Evolutionary conservation across 2,797 vertebrate genomes (phyloP).

Genomic region (Chanos chanos): DNA sequence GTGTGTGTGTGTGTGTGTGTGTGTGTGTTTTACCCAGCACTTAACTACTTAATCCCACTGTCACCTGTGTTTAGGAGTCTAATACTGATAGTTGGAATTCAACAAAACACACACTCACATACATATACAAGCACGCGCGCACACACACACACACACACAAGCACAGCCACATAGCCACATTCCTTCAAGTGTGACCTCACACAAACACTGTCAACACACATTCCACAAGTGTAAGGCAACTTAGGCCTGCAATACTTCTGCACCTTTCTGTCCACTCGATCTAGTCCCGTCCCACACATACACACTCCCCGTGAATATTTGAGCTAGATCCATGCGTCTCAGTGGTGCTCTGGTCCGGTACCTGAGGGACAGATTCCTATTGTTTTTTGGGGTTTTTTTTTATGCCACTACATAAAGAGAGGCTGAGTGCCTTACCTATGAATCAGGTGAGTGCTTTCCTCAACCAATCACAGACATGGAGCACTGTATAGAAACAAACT

Average conservation of each 20-base stretch:
- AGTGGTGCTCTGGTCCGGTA: too few relatives aligned
- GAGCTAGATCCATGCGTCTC: too few relatives aligned
- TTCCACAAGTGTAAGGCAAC: slow-evolving; percentile 62
- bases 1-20: neutral
- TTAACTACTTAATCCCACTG: slow-evolving; percentile 26
- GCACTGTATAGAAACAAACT: too few relatives aligned
- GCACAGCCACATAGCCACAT: slow-evolving; percentile 33
- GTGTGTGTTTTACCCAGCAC: too few relatives aligned
- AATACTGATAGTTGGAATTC: neutral
- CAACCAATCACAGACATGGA: slow-evolving; percentile 6
- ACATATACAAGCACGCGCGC: slow-evolving; percentile 43
- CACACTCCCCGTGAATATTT: too few relatives aligned
- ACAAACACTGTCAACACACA: slow-evolving; percentile 52
- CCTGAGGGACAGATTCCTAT: too few relatives aligned
- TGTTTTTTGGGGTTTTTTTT: too few relatives aligned
- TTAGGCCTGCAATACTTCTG: slow-evolving; percentile 54
- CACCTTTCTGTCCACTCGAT: slow-evolving; percentile 26
- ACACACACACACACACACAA: slow-evolving; percentile 45
- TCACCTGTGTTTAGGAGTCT: slow-evolving; percentile 12
- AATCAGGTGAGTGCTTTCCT: neutral
- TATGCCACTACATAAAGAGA: too few relatives aligned
- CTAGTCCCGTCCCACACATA: slow-evolving; percentile 1
- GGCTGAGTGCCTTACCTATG: too few relatives aligned
- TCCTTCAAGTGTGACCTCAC: slow-evolving; percentile 30
- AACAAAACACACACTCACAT: neutral